These are phyloP conservation scores for Acanthoscelides obtectus DNA, from an alignment of 2,888 invertebrate genomes.

Conservation along the genomic window DNA sequence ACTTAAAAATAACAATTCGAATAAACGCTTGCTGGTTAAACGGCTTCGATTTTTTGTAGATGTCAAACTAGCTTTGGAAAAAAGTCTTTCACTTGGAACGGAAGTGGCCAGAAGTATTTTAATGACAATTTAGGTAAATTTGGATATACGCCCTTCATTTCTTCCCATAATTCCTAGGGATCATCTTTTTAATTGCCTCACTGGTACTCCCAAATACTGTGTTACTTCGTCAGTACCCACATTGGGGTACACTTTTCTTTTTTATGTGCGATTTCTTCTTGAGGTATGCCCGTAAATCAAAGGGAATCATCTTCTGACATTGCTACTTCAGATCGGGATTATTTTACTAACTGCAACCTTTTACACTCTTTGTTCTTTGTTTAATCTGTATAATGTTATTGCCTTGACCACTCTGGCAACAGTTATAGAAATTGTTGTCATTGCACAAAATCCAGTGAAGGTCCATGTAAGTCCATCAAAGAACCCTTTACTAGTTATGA, in stretches of 20 bases:
- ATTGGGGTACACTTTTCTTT: neutral
- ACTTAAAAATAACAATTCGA: neutral
- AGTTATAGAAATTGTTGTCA: too few relatives aligned
- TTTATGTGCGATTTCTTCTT: neutral
- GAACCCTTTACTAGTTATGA: too few relatives aligned
- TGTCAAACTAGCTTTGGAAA: neutral
- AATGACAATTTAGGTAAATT: neutral
- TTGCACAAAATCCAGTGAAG: too few relatives aligned
- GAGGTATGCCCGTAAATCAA: neutral
- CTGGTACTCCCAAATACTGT: neutral
- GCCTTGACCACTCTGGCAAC: too few relatives aligned
- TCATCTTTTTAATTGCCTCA: neutral
- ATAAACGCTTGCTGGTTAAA: neutral
- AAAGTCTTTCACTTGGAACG: neutral
- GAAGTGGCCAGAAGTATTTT: neutral
- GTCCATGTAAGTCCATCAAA: too few relatives aligned
- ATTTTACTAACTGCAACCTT: neutral
- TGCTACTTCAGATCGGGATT: neutral
- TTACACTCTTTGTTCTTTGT: too few relatives aligned
- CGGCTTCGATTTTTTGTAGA: neutral
- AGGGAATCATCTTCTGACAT: neutral
- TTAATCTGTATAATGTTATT: too few relatives aligned
- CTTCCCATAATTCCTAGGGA: neutral
- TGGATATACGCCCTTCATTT: neutral
- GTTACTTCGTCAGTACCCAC: neutral